phyloP scores from a whole-genome alignment of 1,140 invertebrate genomes.

The Holotrichia oblita region DNA sequence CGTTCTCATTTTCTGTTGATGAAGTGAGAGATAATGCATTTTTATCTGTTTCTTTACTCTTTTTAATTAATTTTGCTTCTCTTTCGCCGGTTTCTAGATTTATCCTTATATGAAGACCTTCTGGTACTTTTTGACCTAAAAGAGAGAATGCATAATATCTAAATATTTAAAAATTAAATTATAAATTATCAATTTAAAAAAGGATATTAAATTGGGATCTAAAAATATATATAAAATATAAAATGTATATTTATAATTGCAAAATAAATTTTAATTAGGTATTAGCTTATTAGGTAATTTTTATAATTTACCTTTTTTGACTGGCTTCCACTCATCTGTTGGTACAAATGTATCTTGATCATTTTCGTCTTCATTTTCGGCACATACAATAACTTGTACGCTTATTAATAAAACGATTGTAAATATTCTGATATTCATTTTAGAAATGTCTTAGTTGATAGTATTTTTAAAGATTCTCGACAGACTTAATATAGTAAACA shows the following conservation, averaged over 20 bases:
- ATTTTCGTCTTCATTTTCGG: conserved; percentile 41
- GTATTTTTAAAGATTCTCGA: not conserved
- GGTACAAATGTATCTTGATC: conserved; percentile 63
- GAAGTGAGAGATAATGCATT: conserved; percentile 42
- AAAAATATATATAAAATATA: too few species aligned
- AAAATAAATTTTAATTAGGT: not conserved
- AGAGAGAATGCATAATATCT: conserved; percentile 42
- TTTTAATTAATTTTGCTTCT: conserved; percentile 78
- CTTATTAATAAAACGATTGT: not conserved
- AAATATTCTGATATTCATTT: conserved; percentile 36
- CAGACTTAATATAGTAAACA: not conserved
- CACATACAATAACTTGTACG: conserved; percentile 15
- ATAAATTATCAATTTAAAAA: not conserved
- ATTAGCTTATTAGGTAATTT: conserved; percentile 23
- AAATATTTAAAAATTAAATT: not conserved
- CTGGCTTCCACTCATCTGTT: conserved; percentile 69
- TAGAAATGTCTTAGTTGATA: not conserved
- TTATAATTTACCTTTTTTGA: conserved; percentile 66
- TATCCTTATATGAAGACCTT: conserved; percentile 77
- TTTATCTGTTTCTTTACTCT: conserved; percentile 52
- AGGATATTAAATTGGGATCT: not conserved
- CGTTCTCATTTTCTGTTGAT: conserved; percentile 47
- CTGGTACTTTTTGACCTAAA: conserved; percentile 75
- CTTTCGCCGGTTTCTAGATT: conserved; percentile 77
- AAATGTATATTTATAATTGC: conserved; percentile 15